A percentile compares a stretch with the other conserved stretches of the same genome.
These are phyloP conservation scores for Butorides virescens DNA, from an alignment of 2,113 vertebrate genomes.

Conservation along the genomic window DNA sequence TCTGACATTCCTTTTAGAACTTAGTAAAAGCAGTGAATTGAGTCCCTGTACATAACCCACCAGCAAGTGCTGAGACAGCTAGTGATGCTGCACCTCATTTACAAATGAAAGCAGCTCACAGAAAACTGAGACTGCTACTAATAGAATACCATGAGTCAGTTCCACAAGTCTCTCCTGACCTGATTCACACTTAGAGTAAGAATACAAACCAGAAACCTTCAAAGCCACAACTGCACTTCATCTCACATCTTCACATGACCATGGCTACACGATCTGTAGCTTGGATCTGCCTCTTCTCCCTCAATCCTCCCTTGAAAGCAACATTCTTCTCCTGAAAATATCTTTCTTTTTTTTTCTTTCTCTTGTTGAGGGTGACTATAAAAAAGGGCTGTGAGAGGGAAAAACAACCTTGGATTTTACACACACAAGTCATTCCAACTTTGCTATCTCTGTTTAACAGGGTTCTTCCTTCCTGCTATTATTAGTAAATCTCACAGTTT, in stretches of 20 bases:
- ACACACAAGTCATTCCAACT: not conserved
- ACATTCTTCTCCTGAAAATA: not conserved
- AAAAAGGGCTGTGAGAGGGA: not conserved
- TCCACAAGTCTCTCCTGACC: not conserved
- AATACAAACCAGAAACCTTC: not conserved
- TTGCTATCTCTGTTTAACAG: slow-evolving; percentile 37
- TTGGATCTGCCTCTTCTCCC: not conserved
- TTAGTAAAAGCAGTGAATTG: not conserved
- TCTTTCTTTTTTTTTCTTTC: not conserved
- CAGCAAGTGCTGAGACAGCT: not conserved
- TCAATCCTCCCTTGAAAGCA: not conserved
- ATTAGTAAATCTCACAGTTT: slow-evolving; percentile 5
- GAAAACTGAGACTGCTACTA: not conserved
- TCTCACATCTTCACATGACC: not conserved
- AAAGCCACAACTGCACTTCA: not conserved
- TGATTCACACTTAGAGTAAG: not conserved
- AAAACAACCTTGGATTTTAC: slow-evolving; percentile 9
- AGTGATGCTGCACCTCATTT: not conserved
- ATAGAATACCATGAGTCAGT: not conserved
- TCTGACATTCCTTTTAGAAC: not conserved
- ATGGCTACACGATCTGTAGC: not conserved
- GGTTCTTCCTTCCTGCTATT: slow-evolving; percentile 55
- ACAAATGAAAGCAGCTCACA: not conserved
- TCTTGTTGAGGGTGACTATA: not conserved
- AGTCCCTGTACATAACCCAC: not conserved